A percentile compares a stretch with the other conserved stretches of the same genome.
Conservation (phyloP, 2,888 invertebrate species). For the Lamellibrachia columna region DNA sequence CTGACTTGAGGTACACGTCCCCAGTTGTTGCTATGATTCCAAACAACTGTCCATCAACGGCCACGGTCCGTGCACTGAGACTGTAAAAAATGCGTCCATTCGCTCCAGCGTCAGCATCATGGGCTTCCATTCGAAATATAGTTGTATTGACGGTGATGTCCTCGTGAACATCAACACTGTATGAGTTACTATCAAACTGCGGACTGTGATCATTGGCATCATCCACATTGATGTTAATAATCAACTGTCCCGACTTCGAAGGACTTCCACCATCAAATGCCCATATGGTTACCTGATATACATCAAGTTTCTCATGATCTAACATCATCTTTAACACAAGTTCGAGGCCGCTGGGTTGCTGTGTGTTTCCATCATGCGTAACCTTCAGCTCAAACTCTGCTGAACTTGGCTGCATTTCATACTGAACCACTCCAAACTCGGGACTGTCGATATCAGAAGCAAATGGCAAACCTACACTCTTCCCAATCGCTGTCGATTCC, state of each 20-base stretch:
- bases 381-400: background rate
- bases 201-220: conserved; percentile 25
- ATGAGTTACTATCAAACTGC: conserved; percentile 21
- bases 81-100: conserved; percentile 19
- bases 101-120: conserved; percentile 18
- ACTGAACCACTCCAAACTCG: background rate
- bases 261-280: conserved; percentile 25
- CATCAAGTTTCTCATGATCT: background rate
- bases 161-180: background rate
- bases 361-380: background rate
- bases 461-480: background rate
- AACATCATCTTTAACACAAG: background rate
- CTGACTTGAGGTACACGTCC: conserved; percentile 21
- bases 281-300: background rate
- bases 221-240: background rate
- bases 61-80: background rate
- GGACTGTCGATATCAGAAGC: conserved; percentile 20
- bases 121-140: conserved; percentile 13
- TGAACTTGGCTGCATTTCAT: background rate
- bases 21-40: conserved; percentile 23
- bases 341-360: background rate
- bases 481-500: background rate
- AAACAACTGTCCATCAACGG: conserved; percentile 19
- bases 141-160: background rate
- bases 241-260: background rate